Conservation (phyloP, 2,888 invertebrate species). For the Drosophila prostipennis region DNA sequence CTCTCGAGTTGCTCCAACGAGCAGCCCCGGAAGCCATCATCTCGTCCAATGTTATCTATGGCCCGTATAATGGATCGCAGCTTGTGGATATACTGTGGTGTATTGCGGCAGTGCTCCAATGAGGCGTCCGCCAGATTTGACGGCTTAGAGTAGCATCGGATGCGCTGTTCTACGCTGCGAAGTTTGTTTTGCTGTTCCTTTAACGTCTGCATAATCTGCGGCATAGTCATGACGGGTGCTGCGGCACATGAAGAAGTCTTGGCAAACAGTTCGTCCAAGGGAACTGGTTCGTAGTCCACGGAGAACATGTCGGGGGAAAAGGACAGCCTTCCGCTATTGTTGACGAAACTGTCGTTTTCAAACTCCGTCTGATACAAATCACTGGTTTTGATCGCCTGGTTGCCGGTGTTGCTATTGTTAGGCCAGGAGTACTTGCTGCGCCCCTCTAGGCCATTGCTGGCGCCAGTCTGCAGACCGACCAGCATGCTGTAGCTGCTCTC, state of each 20-base stretch:
- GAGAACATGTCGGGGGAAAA: slow-evolving; percentile 76
- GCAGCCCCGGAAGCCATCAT: slow-evolving; percentile 73
- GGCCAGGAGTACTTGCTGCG: slow-evolving; percentile 80
- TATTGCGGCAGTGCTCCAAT: slow-evolving; percentile 59
- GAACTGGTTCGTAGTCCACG: slow-evolving; percentile 75
- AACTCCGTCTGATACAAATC: slow-evolving; percentile 78
- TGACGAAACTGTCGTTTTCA: slow-evolving; percentile 70
- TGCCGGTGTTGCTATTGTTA: slow-evolving; percentile 50
- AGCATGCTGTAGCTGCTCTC: slow-evolving; percentile 81
- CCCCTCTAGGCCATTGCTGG: slow-evolving; percentile 72
- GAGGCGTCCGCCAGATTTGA: slow-evolving; percentile 43
- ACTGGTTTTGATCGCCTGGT: slow-evolving; percentile 70
- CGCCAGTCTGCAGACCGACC: slow-evolving; percentile 78
- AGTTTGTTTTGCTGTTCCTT: slow-evolving; percentile 71
- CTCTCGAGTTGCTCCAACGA: slow-evolving; percentile 75
- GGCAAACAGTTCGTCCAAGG: slow-evolving; percentile 79
- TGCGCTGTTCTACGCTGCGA: slow-evolving; percentile 64
- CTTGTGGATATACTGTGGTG: slow-evolving; percentile 67
- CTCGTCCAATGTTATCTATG: slow-evolving; percentile 72
- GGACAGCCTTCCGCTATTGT: slow-evolving; percentile 66
- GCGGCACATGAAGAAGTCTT: slow-evolving; percentile 40
- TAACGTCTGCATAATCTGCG: slow-evolving; percentile 72
- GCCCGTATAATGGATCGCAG: slow-evolving; percentile 64
- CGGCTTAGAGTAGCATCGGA: slow-evolving; percentile 61
- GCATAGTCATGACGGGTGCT: slow-evolving; percentile 50